A percentile compares a stretch with the other conserved stretches of the same genome.
Conservation (phyloP, 2,797 vertebrate genomes). For the Rhadinocentrus ornatus region DNA sequence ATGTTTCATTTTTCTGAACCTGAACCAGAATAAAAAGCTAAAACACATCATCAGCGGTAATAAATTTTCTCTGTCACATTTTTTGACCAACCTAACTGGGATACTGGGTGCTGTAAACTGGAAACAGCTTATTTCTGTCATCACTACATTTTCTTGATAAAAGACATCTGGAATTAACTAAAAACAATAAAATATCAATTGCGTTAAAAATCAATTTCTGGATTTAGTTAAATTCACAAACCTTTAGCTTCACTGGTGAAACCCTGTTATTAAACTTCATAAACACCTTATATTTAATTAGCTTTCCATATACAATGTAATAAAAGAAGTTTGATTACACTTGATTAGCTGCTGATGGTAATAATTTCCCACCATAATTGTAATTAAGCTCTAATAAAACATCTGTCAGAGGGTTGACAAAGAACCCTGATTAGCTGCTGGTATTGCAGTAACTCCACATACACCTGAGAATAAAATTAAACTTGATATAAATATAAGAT, state of each 20-base stretch:
- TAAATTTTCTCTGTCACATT: background rate
- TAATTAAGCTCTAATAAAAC: constrained; percentile 9
- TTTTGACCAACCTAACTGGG: background rate
- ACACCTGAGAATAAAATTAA: background rate
- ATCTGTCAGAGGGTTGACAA: background rate
- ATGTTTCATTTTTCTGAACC: background rate
- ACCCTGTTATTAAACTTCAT: background rate
- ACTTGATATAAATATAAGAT: background rate
- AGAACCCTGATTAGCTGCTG: background rate
- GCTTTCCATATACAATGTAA: background rate
- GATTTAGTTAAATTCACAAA: background rate
- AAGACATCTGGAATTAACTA: background rate
- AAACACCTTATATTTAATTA: background rate
- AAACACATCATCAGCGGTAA: background rate
- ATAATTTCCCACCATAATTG: background rate
- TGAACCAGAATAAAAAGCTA: background rate
- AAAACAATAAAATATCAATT: too few relatives aligned
- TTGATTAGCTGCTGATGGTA: background rate
- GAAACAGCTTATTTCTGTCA: background rate
- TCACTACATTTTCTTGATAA: background rate
- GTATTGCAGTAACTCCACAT: background rate
- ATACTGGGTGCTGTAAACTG: background rate
- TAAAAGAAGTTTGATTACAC: background rate
- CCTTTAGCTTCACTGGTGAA: background rate
- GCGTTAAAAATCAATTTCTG: background rate